phyloP scores from a whole-genome alignment of 1,140 invertebrate species.

The Drosophila nigrodunni region DNA sequence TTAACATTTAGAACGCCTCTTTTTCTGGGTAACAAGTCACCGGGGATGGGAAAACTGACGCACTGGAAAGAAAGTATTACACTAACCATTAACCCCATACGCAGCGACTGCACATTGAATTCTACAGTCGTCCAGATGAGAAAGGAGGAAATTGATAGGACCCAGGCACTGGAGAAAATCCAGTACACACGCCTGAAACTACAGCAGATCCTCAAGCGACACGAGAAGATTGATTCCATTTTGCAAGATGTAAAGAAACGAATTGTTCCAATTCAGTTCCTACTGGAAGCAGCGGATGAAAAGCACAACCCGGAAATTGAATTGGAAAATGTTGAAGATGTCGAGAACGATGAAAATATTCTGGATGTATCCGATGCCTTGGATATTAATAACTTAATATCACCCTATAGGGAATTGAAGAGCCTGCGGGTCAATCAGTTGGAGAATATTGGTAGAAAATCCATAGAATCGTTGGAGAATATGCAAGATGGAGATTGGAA shows the following conservation, averaged over 20 bases:
- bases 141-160: not conserved
- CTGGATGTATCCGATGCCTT: not conserved
- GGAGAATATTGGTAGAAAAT: not conserved
- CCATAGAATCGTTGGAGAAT: not conserved
- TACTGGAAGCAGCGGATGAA: slow-evolving; percentile 11
- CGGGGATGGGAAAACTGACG: slow-evolving; percentile 11
- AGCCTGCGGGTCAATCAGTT: not conserved
- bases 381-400: not conserved
- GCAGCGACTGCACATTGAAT: not conserved
- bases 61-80: not conserved
- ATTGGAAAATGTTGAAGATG: not conserved
- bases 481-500: slow-evolving; percentile 4
- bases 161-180: slow-evolving; percentile 2
- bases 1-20: not conserved
- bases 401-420: not conserved
- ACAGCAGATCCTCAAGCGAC: slow-evolving; percentile 6
- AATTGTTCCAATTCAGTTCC: slow-evolving; percentile 12
- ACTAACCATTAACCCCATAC: not conserved
- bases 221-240: slow-evolving; percentile 27
- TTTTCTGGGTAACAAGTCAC: slow-evolving; percentile 1
- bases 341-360: not conserved
- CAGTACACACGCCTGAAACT: slow-evolving; percentile 17
- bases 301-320: slow-evolving; percentile 2
- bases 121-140: not conserved
- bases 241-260: slow-evolving; percentile 6